Evolutionary conservation across 1,140 invertebrate species (phyloP).

Genomic region (Halotydeus destructor): DNA sequence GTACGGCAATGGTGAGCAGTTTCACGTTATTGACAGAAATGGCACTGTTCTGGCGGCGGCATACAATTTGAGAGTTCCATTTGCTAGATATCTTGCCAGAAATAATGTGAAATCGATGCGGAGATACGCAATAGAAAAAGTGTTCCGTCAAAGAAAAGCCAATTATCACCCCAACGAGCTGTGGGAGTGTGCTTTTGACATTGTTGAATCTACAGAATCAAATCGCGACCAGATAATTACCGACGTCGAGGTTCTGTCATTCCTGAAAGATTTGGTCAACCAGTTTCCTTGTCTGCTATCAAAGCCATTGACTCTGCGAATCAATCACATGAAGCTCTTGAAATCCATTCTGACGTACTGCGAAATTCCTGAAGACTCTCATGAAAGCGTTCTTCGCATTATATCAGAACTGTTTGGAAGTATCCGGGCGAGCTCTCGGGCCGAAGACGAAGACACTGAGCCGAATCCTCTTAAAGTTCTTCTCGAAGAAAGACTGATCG

Average conservation of each 20-base stretch:
- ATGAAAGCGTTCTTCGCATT: constrained; percentile 31
- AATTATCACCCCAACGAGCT: constrained; percentile 70
- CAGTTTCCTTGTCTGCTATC: constrained; percentile 42
- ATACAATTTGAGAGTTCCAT: constrained; percentile 37
- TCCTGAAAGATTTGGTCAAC: constrained; percentile 50
- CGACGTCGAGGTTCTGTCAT: constrained; percentile 61
- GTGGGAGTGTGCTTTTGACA: constrained; percentile 80
- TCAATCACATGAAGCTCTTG: constrained; percentile 63
- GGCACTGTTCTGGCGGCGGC: constrained; percentile 58
- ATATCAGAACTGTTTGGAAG: constrained; percentile 6
- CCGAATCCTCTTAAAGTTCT: not conserved
- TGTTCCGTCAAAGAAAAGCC: constrained; percentile 59
- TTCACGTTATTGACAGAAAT: constrained; percentile 52
- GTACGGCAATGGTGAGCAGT: constrained; percentile 19
- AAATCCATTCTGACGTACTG: constrained; percentile 53
- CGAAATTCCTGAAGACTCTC: constrained; percentile 49
- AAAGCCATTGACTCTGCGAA: constrained; percentile 44
- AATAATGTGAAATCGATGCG: constrained; percentile 53
- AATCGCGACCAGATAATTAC: constrained; percentile 32
- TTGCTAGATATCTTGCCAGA: constrained; percentile 61
- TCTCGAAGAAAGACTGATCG: not conserved
- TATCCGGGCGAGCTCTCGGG: constrained; percentile 4
- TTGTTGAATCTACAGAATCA: constrained; percentile 43
- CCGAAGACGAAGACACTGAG: not conserved
- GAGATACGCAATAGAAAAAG: constrained; percentile 60